Percentiles rank a stretch among this genome's conserved stretches.
These are phyloP conservation scores for Dendrophyllia cribrosa DNA, from an alignment of 64 coral and sea anemone genomes.

Conservation along the genomic window DNA sequence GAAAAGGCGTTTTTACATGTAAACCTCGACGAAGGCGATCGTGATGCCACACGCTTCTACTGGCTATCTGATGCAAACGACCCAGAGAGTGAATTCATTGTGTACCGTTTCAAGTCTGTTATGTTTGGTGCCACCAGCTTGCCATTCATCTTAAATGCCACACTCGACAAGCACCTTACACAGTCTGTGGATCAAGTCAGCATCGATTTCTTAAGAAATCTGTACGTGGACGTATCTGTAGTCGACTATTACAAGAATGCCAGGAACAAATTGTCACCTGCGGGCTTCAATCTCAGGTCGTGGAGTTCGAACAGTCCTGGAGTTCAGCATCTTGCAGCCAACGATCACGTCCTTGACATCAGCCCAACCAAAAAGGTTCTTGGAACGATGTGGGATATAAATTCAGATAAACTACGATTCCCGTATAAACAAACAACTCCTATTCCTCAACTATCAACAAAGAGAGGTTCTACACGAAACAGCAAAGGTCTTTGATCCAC, in stretches of 20 bases:
- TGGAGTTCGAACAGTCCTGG: neutral
- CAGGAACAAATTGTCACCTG: no score
- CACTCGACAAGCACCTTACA: conserved; percentile 21
- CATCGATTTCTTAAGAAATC: neutral
- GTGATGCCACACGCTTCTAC: conserved; percentile 41
- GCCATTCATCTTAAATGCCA: no score
- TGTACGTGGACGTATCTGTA: conserved; percentile 4
- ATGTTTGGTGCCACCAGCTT: conserved; percentile 29
- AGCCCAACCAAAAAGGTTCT: neutral
- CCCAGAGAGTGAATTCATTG: conserved; percentile 49
- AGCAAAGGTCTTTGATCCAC: conserved; percentile 17
- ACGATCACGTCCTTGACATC: neutral
- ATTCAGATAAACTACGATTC: conserved; percentile 2
- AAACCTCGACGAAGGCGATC: conserved; percentile 13
- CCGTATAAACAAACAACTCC: neutral
- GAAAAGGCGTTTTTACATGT: no score
- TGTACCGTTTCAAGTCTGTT: conserved; percentile 49
- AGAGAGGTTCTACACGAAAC: neutral
- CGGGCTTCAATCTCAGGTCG: neutral
- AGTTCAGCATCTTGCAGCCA: neutral
- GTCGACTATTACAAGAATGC: no score
- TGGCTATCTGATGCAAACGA: conserved; percentile 34
- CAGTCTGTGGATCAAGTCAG: neutral
- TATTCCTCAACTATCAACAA: neutral
- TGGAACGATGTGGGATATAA: no score